Percentiles rank a stretch among this genome's conserved stretches.
Conservation (phyloP, 2,888 invertebrate species). For the Polietes domitor region DNA sequence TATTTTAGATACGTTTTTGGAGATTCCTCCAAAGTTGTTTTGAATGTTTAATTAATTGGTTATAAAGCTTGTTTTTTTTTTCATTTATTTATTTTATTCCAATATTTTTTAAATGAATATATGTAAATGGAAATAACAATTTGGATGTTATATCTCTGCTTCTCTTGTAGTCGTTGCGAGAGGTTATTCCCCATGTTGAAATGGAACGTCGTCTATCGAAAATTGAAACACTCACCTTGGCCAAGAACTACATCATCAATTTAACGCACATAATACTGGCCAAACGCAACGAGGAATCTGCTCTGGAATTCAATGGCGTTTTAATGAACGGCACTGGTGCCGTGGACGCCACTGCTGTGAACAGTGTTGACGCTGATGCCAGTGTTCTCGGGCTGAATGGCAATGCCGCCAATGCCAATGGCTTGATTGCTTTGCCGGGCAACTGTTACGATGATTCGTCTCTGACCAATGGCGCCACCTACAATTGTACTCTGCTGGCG, state of each 20-base stretch:
- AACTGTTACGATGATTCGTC: conserved; percentile 73
- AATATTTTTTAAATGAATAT: too few species aligned
- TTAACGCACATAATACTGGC: conserved; percentile 92
- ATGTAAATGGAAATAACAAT: too few species aligned
- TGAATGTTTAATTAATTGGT: too few species aligned
- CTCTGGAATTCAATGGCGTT: conserved; percentile 76
- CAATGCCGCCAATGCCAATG: conserved; percentile 47
- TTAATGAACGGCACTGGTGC: conserved; percentile 63
- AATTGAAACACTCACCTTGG: conserved; percentile 93
- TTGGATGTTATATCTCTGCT: too few species aligned
- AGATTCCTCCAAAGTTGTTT: too few species aligned
- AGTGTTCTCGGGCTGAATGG: conserved; percentile 50
- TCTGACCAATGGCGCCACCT: conserved; percentile 70
- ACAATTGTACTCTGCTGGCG: conserved; percentile 77
- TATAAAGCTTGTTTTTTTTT: too few species aligned
- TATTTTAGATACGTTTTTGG: too few species aligned
- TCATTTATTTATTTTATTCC: too few species aligned
- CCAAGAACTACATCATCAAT: conserved; percentile 95
- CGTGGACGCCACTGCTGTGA: conserved; percentile 50
- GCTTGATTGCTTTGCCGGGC: conserved; percentile 50
- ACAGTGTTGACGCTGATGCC: conserved; percentile 54
- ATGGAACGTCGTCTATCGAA: conserved; percentile 92
- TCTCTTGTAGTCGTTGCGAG: conserved; percentile 86
- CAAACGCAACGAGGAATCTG: conserved; percentile 83
- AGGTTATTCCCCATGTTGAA: conserved; percentile 93